Evolutionary conservation across 1,140 invertebrate species (phyloP).

Genomic region (Meloidogyne exigua): DNA sequence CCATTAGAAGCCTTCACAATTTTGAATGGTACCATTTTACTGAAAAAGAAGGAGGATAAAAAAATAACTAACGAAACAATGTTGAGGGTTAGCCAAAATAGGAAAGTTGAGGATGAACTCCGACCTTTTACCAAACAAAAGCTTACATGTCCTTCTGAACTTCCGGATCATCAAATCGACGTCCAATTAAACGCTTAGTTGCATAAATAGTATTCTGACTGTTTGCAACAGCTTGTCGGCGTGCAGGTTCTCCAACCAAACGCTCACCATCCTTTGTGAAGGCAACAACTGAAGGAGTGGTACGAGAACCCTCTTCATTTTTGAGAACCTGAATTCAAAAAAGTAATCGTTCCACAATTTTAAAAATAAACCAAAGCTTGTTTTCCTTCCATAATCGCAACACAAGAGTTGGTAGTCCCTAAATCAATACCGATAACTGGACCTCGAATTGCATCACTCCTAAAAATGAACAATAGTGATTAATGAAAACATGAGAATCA

Average conservation of each 20-base stretch:
- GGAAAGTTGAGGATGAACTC: neutral
- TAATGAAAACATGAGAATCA: neutral
- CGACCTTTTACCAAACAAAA: conserved; percentile 10
- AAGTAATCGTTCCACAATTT: neutral
- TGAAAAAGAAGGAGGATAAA: neutral
- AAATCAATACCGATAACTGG: conserved; percentile 71
- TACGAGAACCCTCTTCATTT: conserved; percentile 81
- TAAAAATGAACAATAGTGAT: neutral
- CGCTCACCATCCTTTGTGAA: conserved; percentile 86
- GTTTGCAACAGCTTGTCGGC: conserved; percentile 98
- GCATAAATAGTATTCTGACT: conserved; percentile 96
- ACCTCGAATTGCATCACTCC: conserved; percentile 67
- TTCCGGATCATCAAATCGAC: conserved; percentile 89
- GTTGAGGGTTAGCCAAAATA: neutral
- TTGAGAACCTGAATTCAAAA: neutral
- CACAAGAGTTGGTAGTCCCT: neutral
- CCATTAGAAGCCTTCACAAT: conserved; percentile 8
- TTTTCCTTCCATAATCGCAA: neutral
- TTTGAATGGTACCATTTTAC: neutral
- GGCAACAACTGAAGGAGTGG: conserved; percentile 91
- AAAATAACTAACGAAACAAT: neutral
- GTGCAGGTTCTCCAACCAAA: conserved; percentile 94
- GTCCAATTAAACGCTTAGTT: conserved; percentile 93
- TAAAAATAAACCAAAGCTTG: conserved; percentile 2
- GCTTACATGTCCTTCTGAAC: conserved; percentile 91